phyloP scores from a whole-genome alignment of 1,140 invertebrate genomes.

The Batillaria attramentaria region DNA sequence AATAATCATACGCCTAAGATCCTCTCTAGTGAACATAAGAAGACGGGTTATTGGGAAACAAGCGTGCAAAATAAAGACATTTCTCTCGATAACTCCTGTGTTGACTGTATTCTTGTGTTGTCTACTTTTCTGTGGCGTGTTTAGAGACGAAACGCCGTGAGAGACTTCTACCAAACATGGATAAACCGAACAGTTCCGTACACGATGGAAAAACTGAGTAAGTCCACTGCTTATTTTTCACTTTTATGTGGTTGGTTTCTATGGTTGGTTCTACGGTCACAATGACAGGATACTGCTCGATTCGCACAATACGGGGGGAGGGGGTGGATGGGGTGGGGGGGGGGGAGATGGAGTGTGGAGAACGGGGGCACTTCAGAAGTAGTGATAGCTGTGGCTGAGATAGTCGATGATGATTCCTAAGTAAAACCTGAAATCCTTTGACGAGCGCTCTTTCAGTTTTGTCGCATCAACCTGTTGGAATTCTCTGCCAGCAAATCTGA shows the following conservation, averaged over 20 bases:
- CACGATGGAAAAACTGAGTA: conserved; percentile 36
- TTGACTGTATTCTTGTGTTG: neutral
- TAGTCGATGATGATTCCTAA: neutral
- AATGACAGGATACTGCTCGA: neutral
- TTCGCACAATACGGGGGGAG: neutral
- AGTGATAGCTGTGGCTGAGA: neutral
- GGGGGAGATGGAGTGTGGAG: neutral
- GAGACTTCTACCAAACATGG: conserved; percentile 48
- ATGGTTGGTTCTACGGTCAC: neutral
- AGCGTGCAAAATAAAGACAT: neutral
- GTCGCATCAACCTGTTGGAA: too few species aligned
- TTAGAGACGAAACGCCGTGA: conserved; percentile 51
- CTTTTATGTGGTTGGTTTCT: too few species aligned
- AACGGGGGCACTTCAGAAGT: neutral
- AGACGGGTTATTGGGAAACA: neutral
- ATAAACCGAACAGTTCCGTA: conserved; percentile 49
- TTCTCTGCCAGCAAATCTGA: too few species aligned
- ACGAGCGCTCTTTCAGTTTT: too few species aligned
- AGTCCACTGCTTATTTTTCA: too few species aligned
- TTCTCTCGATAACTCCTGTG: neutral
- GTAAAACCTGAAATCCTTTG: too few species aligned
- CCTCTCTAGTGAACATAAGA: neutral
- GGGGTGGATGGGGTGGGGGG: neutral
- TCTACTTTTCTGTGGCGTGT: neutral
- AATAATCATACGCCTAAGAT: neutral